Evolutionary conservation across 2,888 invertebrate genomes (phyloP).

Genomic region (Tillus elongatus): DNA sequence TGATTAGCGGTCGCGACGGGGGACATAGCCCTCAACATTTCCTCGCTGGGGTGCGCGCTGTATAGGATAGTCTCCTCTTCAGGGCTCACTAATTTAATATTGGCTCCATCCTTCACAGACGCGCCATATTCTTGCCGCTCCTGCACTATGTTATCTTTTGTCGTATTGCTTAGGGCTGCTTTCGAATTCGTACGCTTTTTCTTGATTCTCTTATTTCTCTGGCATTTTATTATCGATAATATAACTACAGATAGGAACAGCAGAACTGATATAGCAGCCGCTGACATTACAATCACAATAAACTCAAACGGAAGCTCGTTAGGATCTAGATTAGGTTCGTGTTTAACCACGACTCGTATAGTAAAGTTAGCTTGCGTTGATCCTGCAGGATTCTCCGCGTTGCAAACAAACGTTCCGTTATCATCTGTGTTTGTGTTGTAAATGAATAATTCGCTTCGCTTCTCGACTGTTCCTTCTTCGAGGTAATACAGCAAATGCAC

Average conservation of each 20-base stretch:
- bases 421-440: conserved; percentile 67
- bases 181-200: conserved; percentile 48
- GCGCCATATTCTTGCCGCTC: conserved; percentile 34
- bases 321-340: conserved; percentile 30
- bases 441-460: conserved; percentile 67
- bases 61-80: conserved; percentile 31
- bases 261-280: conserved; percentile 55
- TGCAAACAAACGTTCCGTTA: conserved; percentile 76
- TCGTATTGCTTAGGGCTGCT: conserved; percentile 40
- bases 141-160: conserved; percentile 33
- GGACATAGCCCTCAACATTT: conserved; percentile 30
- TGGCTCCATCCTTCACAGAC: conserved; percentile 28
- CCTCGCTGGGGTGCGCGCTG: conserved; percentile 33
- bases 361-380: conserved; percentile 72
- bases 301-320: conserved; percentile 48
- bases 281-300: conserved; percentile 58
- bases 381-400: conserved; percentile 80
- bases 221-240: conserved; percentile 49
- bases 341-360: conserved; percentile 63
- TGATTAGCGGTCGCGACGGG: conserved; percentile 41
- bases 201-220: conserved; percentile 37
- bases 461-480: conserved; percentile 61
- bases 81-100: conserved; percentile 25
- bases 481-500: conserved; percentile 59
- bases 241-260: conserved; percentile 58